These are phyloP conservation scores for Potorous gilbertii DNA, from an alignment of 2,797 vertebrate species.

Conservation along the genomic window DNA sequence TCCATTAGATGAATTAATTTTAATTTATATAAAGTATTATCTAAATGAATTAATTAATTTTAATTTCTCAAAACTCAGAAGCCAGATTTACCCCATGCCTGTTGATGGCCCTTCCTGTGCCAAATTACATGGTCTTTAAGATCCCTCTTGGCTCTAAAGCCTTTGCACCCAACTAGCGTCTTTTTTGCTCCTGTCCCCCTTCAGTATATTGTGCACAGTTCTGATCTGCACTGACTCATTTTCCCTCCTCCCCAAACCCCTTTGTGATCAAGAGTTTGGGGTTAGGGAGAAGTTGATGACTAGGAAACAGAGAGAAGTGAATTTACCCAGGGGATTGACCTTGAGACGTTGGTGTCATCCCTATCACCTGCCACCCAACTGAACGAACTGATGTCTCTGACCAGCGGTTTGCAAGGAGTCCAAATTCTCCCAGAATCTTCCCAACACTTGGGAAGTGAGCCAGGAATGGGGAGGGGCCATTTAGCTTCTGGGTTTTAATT, in stretches of 20 bases:
- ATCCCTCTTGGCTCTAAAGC: neutral
- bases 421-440: neutral
- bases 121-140: neutral
- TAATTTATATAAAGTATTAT: neutral
- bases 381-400: neutral
- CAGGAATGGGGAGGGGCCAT: neutral
- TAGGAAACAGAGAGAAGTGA: neutral
- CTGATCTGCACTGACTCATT: neutral
- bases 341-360: neutral
- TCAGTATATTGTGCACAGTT: neutral
- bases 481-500: neutral
- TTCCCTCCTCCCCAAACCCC: too few species aligned
- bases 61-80: neutral
- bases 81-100: neutral
- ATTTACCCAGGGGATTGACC: neutral
- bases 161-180: neutral
- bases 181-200: neutral
- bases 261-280: neutral
- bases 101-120: too few species aligned
- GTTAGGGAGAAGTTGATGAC: neutral
- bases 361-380: neutral
- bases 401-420: neutral
- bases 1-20: neutral
- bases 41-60: neutral
- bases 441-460: neutral